Evolutionary conservation across 37 sponge, comb jelly and placozoan genomes (phyloP), one percentile per base, ranked within the genome.

Genomic region (Crambe crambe): DNA sequence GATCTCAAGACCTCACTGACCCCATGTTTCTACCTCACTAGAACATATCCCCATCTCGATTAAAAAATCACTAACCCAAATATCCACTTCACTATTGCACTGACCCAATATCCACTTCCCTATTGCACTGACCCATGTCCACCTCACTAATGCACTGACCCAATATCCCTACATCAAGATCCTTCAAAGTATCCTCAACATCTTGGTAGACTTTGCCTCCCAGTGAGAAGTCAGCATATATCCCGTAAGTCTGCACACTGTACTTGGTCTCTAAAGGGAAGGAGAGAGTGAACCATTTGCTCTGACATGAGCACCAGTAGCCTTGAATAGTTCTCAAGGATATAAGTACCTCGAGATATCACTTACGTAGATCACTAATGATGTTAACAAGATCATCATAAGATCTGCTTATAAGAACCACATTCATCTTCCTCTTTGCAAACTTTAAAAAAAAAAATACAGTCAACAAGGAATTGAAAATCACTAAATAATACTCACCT

Each of bases 201-300:
- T 92, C 93, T 32, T 81, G 62, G 61, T 80, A 92, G 34, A 88
- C 86, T 59, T 23, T 41, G 2, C 31, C 58, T 0, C 93, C 93
- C 21, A 78, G 56, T 20, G 82, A 78, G 79, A 88, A 92, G 79
- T 88, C 83, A 38, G 86, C 93, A 60, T 88, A 82, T 29, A 92
- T 85, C 2, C 89, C 93, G 59, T 78, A 80, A 10, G 74, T 86
- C 31, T 88, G 80, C 17, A 80, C 70, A 68, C 70, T 44, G 68
- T 88, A 82, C 44, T 30, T 27, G 1, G 76, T 37, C 32, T 80
- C 90, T 89, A 71, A 0, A 34, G 51, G 27, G 12, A 69, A 3
- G 29, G 37, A 35, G 8, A 70, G 1, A 37, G 4, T 1, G 21
- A 17, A 58, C 15, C 9, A 18, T 51, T 51, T 51, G 15, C 15